Evolutionary conservation across 2,888 invertebrate genomes (phyloP), one percentile per base, ranked within the genome.

Genomic region (Tetragonisca angustula): DNA sequence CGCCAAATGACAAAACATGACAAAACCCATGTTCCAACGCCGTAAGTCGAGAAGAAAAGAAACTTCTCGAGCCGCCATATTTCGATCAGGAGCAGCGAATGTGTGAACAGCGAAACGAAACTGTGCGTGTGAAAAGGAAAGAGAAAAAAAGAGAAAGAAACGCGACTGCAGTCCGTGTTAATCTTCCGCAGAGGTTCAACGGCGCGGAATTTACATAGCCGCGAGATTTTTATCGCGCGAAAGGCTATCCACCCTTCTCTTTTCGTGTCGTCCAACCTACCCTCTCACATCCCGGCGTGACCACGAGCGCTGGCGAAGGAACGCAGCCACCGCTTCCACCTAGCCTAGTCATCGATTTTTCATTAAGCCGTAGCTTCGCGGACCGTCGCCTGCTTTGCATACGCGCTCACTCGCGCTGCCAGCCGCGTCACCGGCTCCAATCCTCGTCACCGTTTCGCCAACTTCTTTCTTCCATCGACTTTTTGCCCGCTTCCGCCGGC

Each of bases 271-370:
- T 74, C 1, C 43, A 43, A 43, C 21, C 76, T 65, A 71, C 78
- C 69, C 76, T 68, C 70, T 71, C 77, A 67, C 70, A 70, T 62
- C 49, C 64, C 56, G 72, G 81, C 67, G 32, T 62, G 65, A 59
- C 65, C 52, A 36, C 36, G 27, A 17, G 43, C 70, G 17, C 76
- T 59, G 54, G 67, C 52, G 56, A 27, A 61, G 27, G 43, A 56
- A 77, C 74, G 81, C 82, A 59, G 54, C 65, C 71, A 62, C 84
- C 84, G 79, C 73, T 68, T 76, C 69, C 76, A 74, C 82, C 72
- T 69, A 70, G 70, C 59, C 76, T 75, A 54, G 76, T 84, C 91
- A 91, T 91, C 91, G 91, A 91, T 91, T 91, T 91, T 92, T 91
- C 91, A 91, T 91, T 91, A 92, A 90, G 88, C 88, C 85, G 77